These are phyloP conservation scores for Garrulus glandarius DNA, from an alignment of 2,797 vertebrate species.

Conservation along the genomic window DNA sequence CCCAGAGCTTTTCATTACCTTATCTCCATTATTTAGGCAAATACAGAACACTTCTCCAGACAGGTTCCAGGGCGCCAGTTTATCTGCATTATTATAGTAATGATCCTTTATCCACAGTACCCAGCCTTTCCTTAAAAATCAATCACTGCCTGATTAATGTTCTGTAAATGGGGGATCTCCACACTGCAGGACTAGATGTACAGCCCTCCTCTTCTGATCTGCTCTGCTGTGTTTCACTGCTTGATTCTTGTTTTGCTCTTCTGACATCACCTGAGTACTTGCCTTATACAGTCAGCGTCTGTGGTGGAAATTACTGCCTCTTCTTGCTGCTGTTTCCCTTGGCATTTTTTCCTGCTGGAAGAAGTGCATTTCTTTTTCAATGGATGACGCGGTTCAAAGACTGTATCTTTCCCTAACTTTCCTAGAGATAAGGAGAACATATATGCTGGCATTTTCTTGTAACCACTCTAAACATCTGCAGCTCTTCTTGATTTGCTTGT, in stretches of 20 bases:
- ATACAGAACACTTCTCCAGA: constrained; percentile 43
- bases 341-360: neutral
- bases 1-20: constrained; percentile 43
- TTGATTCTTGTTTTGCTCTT: neutral
- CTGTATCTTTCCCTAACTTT: neutral
- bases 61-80: constrained; percentile 41
- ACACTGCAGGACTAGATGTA: neutral
- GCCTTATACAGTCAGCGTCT: neutral
- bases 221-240: neutral
- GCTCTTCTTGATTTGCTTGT: neutral
- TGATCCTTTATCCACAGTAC: constrained; percentile 20
- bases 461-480: neutral
- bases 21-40: constrained; percentile 35
- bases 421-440: neutral
- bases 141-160: neutral
- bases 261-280: neutral
- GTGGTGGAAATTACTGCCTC: neutral
- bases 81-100: constrained; percentile 57
- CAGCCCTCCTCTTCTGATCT: neutral
- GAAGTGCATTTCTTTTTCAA: neutral
- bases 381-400: neutral
- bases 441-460: neutral
- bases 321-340: neutral
- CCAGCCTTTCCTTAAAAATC: constrained; percentile 16
- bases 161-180: constrained; percentile 23